phyloP scores from a whole-genome alignment of 2,888 invertebrate genomes.

The Drosophila differens region DNA sequence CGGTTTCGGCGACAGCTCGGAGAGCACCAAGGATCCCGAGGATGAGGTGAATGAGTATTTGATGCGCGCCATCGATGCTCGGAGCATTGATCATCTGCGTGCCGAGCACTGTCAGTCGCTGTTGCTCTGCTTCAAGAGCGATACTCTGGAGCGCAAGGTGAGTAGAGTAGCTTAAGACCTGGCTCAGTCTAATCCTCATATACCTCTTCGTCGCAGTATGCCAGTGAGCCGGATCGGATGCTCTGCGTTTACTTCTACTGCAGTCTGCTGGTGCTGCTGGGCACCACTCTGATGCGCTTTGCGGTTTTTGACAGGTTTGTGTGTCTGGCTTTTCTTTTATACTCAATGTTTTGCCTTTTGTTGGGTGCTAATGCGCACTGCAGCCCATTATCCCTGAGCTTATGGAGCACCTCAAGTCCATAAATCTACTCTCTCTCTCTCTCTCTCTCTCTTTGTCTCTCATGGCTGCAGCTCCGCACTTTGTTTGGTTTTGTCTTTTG shows the following conservation, averaged over 20 bases:
- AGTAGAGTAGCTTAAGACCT: background rate
- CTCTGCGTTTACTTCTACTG: conserved; percentile 94
- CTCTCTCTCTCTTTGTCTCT: background rate
- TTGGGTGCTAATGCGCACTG: background rate
- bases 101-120: conserved; percentile 95
- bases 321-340: conserved; percentile 73
- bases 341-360: background rate
- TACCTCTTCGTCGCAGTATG: conserved; percentile 87
- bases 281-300: conserved; percentile 89
- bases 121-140: conserved; percentile 93
- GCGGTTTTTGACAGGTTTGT: conserved; percentile 89
- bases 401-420: background rate
- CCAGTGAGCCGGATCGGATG: conserved; percentile 93
- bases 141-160: conserved; percentile 93
- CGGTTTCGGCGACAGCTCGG: conserved; percentile 89
- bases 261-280: conserved; percentile 90
- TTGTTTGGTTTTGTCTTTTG: conserved; percentile 65
- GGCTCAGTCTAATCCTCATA: background rate
- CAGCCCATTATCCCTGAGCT: conserved; percentile 4
- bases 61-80: conserved; percentile 97
- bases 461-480: conserved; percentile 62
- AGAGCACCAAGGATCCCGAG: conserved; percentile 91
- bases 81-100: conserved; percentile 95
- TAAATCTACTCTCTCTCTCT: background rate
- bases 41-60: conserved; percentile 98